Evolutionary conservation across 2,888 invertebrate genomes (phyloP).

Genomic region (Rhodophaea formosa): DNA sequence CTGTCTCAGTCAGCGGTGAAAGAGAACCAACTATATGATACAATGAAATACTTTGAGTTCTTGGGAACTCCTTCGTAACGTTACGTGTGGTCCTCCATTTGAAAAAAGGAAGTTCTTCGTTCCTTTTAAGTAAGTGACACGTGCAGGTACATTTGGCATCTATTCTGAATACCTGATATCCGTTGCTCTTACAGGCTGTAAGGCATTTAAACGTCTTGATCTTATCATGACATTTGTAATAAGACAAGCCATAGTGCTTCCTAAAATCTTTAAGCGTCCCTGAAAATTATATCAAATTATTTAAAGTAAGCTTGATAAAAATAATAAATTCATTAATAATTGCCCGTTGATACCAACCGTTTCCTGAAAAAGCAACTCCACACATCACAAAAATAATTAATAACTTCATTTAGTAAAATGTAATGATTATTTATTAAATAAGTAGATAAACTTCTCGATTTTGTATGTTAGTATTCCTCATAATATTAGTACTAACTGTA

Average conservation of each 20-base stretch:
- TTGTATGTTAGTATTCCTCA: neutral
- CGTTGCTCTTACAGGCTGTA: conserved; percentile 59
- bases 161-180: conserved; percentile 55
- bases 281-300: conserved; percentile 28
- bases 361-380: conserved; percentile 27
- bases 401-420: conserved; percentile 28
- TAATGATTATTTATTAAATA: neutral
- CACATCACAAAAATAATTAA: conserved; percentile 30
- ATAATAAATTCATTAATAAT: too few relatives aligned
- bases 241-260: conserved; percentile 61
- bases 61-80: conserved; percentile 43
- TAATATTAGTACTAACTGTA: neutral
- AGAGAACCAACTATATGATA: conserved; percentile 56
- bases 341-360: conserved; percentile 28
- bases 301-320: neutral
- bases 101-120: conserved; percentile 54
- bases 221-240: conserved; percentile 47
- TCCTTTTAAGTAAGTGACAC: conserved; percentile 57
- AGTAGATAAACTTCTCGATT: neutral
- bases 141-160: conserved; percentile 52
- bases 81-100: conserved; percentile 57
- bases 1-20: conserved; percentile 33
- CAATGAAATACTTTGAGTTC: conserved; percentile 48
- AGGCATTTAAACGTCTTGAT: conserved; percentile 59
- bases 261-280: conserved; percentile 38